Evolutionary conservation across 1,140 invertebrate species (phyloP), one percentile per base, ranked within the genome.

Genomic region (Diploscapter pachys): DNA sequence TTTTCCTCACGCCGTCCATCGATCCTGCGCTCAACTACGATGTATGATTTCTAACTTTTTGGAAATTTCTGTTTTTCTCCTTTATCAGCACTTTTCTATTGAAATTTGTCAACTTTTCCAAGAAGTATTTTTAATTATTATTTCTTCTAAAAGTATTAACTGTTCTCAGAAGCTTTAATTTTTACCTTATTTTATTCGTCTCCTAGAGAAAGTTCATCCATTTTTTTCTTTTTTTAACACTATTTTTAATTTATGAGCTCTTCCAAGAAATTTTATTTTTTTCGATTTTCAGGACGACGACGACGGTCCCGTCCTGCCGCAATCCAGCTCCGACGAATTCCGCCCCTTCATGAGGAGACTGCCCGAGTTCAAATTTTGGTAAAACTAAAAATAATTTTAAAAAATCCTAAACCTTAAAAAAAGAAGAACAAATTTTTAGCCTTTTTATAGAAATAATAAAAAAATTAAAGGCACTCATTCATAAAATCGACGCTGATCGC

Each of bases 351-450:
- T 99, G 85, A 89, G 96, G 80, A 90, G 96, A 82, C 88, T 99
- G 85, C 96, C 96, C 53, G 97, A 99, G 89, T 99, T 99, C 86
- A 99, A 99, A 88, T 99, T 99, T 88, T 99, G 97, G 97, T 90
- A 81, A 31, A 31, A 31, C n/a, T 31, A 31, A 31, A 31, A 31
- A 31, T 31, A 0, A 31, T 31, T 31, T 31, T 31, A 0, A 31
- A 31, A 31, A 31, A 31, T 31, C 31, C 31, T 31, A 31, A 31
- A 31, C 31, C 31, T 31, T 31, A 31, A 31, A 31, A 31, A n/a
- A n/a, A n/a, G n/a, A n/a, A n/a, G n/a, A n/a, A n/a, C n/a, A n/a
- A n/a, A n/a, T n/a, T n/a, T n/a, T 73, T 49, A 52, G 54, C 2
- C 57, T 3, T 74, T 62, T 69, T 11, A 59, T 13, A 69, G 9